Evolutionary conservation across 2,888 invertebrate genomes (phyloP), one percentile per base, ranked within the genome.

Genomic region (Apocheima hispidaria): DNA sequence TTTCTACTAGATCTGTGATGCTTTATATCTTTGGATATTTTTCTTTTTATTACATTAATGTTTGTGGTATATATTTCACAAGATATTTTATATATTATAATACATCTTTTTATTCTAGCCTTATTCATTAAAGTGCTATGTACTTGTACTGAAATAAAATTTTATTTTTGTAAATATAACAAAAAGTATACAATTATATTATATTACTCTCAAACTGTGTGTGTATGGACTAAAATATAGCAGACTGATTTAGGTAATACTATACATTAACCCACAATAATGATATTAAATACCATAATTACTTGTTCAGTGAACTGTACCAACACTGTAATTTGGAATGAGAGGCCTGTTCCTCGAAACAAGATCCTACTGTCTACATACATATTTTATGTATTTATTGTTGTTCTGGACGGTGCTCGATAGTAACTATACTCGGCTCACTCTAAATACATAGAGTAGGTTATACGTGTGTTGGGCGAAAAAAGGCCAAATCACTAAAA

Each of bases 1-100:
- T 46, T 44, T 68, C 66, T 63, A 52, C 49, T 69, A 60, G 71
- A 74, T 75, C 76, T 77, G 75, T 78, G 78, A 78, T 78, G 73
- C 70, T 66, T 57, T 66, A 49, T 44, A 48, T 57, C 60, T 33
- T 48, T 61, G 50, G 56, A 43, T 56, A 53, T 26, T 46, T 59
- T 56, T 44, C 50, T 38, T n/a, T 48, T 20, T 44, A 60, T 44
- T 48, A 38, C 18, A 35, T 46, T 41, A 16, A 30, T 33, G 18
- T 30, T 30, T 30, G 16, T 46, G 20, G 21, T 26, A 33, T 57
- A 14, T 48, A 51, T 10, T 51, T 51, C 23, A 33, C 41, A 38
- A 33, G 14, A 30, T 41, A 30, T 54, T 20, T 51, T 46, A 41
- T 54, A 16, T 26, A 21, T 28, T n/a, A 23, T 30, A 20, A 30